Evolutionary conservation across 2,113 vertebrate genomes (phyloP).

Genomic region (Dinomys branickii): DNA sequence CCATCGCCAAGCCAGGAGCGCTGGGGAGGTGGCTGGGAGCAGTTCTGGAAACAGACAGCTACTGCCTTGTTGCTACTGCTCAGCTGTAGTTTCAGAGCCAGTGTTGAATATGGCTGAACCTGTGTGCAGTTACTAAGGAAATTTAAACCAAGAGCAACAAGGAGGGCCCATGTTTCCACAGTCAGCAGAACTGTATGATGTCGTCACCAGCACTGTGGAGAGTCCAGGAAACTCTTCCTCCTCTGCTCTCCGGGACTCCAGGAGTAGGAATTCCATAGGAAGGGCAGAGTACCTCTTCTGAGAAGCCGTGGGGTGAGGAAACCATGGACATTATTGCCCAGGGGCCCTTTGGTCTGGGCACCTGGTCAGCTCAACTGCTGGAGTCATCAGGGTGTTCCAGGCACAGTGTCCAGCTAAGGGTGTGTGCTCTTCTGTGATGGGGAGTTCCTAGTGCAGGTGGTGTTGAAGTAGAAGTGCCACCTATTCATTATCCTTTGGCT

Average conservation of each 20-base stretch:
- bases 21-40: background rate
- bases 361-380: background rate
- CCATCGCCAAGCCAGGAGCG: fast-evolving
- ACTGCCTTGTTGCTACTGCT: no score
- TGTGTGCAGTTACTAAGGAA: background rate
- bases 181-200: background rate
- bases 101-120: no score
- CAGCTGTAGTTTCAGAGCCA: background rate
- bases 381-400: background rate
- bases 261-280: no score
- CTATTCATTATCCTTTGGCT: background rate
- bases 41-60: no score
- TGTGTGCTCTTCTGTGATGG: background rate
- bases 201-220: background rate
- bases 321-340: background rate
- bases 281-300: no score
- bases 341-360: background rate
- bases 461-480: background rate
- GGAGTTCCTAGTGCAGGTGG: no score
- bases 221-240: background rate
- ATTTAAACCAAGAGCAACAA: background rate
- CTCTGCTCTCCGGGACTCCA: background rate
- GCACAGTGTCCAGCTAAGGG: background rate
- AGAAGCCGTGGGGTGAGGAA: background rate
- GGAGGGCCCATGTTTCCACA: no score